A percentile compares a stretch with the other conserved stretches of the same genome.
These are phyloP conservation scores for Catocala nupta DNA, from an alignment of 2,888 invertebrate genomes.

Conservation along the genomic window DNA sequence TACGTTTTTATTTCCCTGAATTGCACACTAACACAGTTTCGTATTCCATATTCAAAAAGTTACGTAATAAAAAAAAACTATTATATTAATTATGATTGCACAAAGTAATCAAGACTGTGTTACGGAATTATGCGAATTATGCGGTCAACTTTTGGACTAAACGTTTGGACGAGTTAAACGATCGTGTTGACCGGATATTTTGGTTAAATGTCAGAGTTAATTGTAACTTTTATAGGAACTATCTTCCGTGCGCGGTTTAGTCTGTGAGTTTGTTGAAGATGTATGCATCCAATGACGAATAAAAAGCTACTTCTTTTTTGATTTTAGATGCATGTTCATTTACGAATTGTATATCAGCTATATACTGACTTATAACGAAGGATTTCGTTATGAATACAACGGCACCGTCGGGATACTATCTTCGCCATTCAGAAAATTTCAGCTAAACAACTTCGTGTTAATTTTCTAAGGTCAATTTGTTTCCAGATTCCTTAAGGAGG, in stretches of 20 bases:
- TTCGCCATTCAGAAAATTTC: too few species aligned
- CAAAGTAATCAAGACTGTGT: conserved; percentile 19
- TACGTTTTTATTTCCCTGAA: conserved; percentile 55
- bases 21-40: conserved; percentile 56
- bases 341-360: too few species aligned
- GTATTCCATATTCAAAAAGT: conserved; percentile 28
- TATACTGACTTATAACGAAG: too few species aligned
- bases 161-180: conserved; percentile 14
- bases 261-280: too few species aligned
- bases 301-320: too few species aligned
- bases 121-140: conserved; percentile 22
- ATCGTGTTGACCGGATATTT: conserved; percentile 10
- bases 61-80: conserved; percentile 21
- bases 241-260: neutral
- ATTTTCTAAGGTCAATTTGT: too few species aligned
- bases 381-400: too few species aligned
- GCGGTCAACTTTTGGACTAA: conserved; percentile 4
- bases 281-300: too few species aligned
- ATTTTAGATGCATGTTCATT: too few species aligned
- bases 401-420: too few species aligned
- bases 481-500: too few species aligned
- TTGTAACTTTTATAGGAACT: neutral
- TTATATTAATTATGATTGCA: conserved; percentile 37
- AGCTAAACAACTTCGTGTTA: too few species aligned
- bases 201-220: neutral